These are phyloP conservation scores for Ichneumon xanthorius DNA, from an alignment of 2,888 invertebrate genomes.

Conservation along the genomic window DNA sequence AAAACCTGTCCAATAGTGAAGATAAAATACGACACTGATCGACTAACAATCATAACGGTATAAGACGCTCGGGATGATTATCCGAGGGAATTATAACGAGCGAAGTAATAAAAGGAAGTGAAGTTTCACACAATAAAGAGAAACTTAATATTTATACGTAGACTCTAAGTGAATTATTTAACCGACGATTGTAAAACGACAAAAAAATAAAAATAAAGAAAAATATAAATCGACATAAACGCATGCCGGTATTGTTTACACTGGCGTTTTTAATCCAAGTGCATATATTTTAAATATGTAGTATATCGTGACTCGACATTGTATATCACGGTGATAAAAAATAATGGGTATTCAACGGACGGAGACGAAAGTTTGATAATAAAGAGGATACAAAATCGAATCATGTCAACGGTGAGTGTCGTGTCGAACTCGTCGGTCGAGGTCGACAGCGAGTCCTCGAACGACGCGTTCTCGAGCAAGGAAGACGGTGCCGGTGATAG, in stretches of 20 bases:
- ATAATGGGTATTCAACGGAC: conserved; percentile 22
- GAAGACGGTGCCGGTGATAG: conserved; percentile 72
- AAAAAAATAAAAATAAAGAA: conserved; percentile 58
- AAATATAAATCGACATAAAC: conserved; percentile 67
- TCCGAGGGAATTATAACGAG: conserved; percentile 11
- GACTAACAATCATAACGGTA: conserved; percentile 74
- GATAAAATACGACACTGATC: conserved; percentile 65
- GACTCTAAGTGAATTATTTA: conserved; percentile 48
- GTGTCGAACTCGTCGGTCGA: conserved; percentile 84
- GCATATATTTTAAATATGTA: conserved; percentile 63
- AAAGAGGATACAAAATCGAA: conserved; percentile 41
- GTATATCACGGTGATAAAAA: conserved; percentile 50
- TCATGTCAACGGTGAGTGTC: conserved; percentile 83
- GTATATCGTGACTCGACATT: conserved; percentile 35
- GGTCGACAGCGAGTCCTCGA: conserved; percentile 83
- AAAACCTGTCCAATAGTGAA: conserved; percentile 63
- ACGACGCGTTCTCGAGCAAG: conserved; percentile 79
- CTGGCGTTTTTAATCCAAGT: conserved; percentile 73
- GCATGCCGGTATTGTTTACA: conserved; percentile 73
- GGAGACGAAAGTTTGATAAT: conserved; percentile 27
- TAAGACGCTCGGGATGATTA: conserved; percentile 26
- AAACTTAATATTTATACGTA: conserved; percentile 63
- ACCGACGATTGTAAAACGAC: conserved; percentile 55
- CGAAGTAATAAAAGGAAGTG: conserved; percentile 63
- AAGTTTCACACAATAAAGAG: conserved; percentile 61